Evolutionary conservation across 2,888 invertebrate genomes (phyloP), one percentile per base, ranked within the genome.

Genomic region (Dione juno): DNA sequence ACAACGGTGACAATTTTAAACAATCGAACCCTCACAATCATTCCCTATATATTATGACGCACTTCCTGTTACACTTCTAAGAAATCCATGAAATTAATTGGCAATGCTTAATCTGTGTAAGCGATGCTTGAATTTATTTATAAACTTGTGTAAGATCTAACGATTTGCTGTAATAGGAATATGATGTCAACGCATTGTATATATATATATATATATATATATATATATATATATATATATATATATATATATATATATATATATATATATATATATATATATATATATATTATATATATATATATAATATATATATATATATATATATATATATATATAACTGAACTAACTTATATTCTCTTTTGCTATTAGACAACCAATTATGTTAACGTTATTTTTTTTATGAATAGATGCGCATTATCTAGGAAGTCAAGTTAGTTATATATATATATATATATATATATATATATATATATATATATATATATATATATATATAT

Each of bases 41-140:
- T 16, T 40, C 6, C n/a, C 37, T 13, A 37, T 16, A 6, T 11
- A 40, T 45, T 7, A 35, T 10, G n/a, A n/a, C 7, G 11, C 21
- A 35, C 16, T 45, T 45, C 16, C 61, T 61, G 43, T 28, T 61
- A 5, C 2, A 45, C 11, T 61, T 61, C 61, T 16, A n/a, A 45
- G 61, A 28, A 61, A 45, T 1, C 9, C n/a, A 11, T n/a, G 6
- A 28, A 45, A 61, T 45, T 61, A 61, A 61, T 61, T 61, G 61
- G 61, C 61, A 61, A 28, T 13, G n/a, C 7, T 45, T 61, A 35
- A 35, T 35, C 7, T 28, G 21, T 28, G 41, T 14, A 16, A 61
- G 28, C 35, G 45, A 45, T 45, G n/a, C n/a, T 45, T 45, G 28
- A 37, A n/a, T 45, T 43, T 45, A 61, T 61, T 45, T 28, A 61